Base-by-base conservation (phyloP, 2,888 invertebrate species). In the Trachelus stipa region DNA sequence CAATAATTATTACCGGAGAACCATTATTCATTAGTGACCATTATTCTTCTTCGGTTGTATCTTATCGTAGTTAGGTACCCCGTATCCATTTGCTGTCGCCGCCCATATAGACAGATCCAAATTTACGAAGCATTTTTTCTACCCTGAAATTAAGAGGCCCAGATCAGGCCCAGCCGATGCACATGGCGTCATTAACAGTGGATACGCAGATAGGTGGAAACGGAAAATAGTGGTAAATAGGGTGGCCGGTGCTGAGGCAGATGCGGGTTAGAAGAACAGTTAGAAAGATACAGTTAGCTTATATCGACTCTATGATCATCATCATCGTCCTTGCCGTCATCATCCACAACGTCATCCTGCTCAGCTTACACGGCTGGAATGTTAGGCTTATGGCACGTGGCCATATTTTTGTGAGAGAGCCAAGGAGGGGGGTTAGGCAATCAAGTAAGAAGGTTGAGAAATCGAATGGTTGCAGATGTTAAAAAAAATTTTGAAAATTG, bases 121-220 rank as follows among this genome's bases (percentile, higher is more conserved):
- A 56, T 34, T 34, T 34, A 34, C 71, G 71, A 71, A 31, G 71
- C 31, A 71, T 31, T 71, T 34, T 71, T 23, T 31, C 71, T 33
- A 23, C 71, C 80, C 83, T 79, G 68, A 86, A 87, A 87, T 83
- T 79, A 82, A 82, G 82, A 85, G 83, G 80, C 79, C 83, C 82
- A 81, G 79, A 80, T 71, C 31, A 83, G 79, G 76, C 76, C 79
- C 81, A 81, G 80, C 82, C 71, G 71, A 31, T 83, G 85, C 86
- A 86, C 85, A 83, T 84, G 87, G 83, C 78, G 78, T 83, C 82
- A 86, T 85, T 85, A 84, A 80, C 77, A 78, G 79, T 77, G 76
- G 79, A 80, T 76, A 30, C 40, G 33, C 69, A 74, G 74, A 78
- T 79, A 79, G 35, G 76, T 34, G 40, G 75, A 73, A 74, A 77